Conservation (phyloP, 2,113 vertebrate genomes). For the Eidolon helvum region DNA sequence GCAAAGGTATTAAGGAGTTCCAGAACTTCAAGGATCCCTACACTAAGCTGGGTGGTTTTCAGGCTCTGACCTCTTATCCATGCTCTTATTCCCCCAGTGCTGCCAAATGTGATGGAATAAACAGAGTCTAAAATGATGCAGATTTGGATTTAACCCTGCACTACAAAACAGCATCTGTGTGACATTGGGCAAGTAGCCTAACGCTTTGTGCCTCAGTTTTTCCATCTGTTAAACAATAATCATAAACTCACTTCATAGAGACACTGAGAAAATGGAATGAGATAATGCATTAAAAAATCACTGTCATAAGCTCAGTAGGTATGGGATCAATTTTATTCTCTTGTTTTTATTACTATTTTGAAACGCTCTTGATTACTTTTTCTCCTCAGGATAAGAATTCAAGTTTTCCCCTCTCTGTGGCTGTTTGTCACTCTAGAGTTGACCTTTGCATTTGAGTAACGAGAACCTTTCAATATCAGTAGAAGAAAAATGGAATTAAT, state of each 20-base stretch:
- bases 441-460: background rate
- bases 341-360: background rate
- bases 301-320: background rate
- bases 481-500: constrained; percentile 48
- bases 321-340: background rate
- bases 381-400: background rate
- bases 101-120: background rate
- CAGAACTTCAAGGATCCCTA: background rate
- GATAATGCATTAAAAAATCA: background rate
- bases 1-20: background rate
- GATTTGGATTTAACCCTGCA: background rate
- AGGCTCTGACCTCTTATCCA: background rate
- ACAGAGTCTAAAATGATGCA: background rate
- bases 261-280: background rate
- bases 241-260: background rate
- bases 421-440: background rate
- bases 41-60: background rate
- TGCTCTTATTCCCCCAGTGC: background rate
- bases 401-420: background rate
- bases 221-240: background rate
- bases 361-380: constrained; percentile 30
- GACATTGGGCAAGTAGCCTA: background rate
- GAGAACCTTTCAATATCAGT: constrained; percentile 29
- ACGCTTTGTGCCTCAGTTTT: background rate
- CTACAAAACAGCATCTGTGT: background rate